These are phyloP conservation scores for Stenchaetothrips biformis DNA, from an alignment of 2,888 invertebrate genomes.

Conservation along the genomic window DNA sequence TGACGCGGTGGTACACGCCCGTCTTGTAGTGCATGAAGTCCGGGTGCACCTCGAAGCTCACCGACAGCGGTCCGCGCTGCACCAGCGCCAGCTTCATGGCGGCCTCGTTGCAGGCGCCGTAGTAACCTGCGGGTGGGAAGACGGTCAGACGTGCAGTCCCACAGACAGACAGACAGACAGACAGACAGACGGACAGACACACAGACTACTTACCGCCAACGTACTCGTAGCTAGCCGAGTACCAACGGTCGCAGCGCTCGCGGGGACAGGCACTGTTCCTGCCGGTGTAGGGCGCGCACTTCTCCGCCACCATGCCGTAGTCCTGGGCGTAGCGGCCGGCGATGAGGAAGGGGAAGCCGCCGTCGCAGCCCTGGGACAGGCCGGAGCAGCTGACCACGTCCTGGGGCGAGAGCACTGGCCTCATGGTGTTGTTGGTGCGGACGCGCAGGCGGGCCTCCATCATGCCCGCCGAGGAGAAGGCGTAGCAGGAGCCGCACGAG, in stretches of 20 bases:
- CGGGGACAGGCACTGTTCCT: conserved; percentile 43
- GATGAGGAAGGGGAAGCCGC: conserved; percentile 46
- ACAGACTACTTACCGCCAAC: conserved; percentile 44
- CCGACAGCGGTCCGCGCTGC: conserved; percentile 47
- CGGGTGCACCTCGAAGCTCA: conserved; percentile 48
- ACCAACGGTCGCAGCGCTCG: conserved; percentile 44
- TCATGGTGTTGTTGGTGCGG: conserved; percentile 46
- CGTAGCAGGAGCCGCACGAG: conserved; percentile 50
- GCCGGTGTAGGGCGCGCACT: conserved; percentile 48
- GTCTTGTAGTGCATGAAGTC: conserved; percentile 45
- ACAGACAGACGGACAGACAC: too few species aligned
- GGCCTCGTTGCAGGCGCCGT: conserved; percentile 46
- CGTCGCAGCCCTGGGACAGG: conserved; percentile 48
- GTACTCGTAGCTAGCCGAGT: conserved; percentile 48
- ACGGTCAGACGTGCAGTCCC: too few species aligned
- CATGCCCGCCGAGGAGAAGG: conserved; percentile 49
- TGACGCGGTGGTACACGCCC: conserved; percentile 46
- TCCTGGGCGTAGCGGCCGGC: conserved; percentile 44
- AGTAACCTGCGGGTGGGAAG: too few species aligned
- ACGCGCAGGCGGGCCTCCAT: conserved; percentile 48
- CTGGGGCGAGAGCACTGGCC: conserved; percentile 47
- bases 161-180: too few species aligned
- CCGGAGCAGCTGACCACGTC: conserved; percentile 49
- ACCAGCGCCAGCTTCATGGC: conserved; percentile 46
- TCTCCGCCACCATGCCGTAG: conserved; percentile 48